Evolutionary conservation across 1,140 invertebrate genomes (phyloP).

Genomic region (Bombus vancouverensis): DNA sequence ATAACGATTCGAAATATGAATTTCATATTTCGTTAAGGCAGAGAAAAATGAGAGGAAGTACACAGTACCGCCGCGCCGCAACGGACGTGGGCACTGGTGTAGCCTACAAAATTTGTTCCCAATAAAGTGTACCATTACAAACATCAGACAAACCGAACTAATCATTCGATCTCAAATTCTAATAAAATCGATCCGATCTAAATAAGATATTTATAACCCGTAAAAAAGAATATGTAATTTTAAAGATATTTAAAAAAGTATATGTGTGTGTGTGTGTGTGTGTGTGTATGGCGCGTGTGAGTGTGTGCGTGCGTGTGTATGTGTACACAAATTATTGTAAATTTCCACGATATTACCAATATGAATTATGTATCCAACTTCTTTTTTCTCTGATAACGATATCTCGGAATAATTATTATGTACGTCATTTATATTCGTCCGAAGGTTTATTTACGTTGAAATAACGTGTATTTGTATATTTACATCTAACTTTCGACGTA

Average conservation of each 20-base stretch:
- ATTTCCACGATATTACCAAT: neutral
- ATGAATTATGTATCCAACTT: neutral
- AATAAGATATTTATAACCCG: neutral
- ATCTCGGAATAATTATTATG: neutral
- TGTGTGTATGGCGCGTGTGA: rapidly evolving
- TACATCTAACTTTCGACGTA: neutral
- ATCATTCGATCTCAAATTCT: too few relatives aligned
- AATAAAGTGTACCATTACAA: neutral
- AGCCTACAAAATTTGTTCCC: constrained; percentile 1
- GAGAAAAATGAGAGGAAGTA: constrained; percentile 19
- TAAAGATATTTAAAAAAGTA: too few relatives aligned
- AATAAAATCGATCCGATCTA: neutral
- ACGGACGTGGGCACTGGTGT: constrained; percentile 37
- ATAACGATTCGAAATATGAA: neutral
- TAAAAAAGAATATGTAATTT: too few relatives aligned
- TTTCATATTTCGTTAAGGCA: neutral
- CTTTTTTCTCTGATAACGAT: neutral
- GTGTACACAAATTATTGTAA: neutral
- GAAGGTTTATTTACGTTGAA: neutral
- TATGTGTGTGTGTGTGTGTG: too few relatives aligned
- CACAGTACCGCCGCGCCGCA: neutral
- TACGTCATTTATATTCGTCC: neutral
- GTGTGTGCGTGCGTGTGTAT: rapidly evolving
- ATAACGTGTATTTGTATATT: neutral
- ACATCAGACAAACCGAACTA: neutral